Conservation (phyloP, 1,140 invertebrate species). For the Sitophilus oryzae region DNA sequence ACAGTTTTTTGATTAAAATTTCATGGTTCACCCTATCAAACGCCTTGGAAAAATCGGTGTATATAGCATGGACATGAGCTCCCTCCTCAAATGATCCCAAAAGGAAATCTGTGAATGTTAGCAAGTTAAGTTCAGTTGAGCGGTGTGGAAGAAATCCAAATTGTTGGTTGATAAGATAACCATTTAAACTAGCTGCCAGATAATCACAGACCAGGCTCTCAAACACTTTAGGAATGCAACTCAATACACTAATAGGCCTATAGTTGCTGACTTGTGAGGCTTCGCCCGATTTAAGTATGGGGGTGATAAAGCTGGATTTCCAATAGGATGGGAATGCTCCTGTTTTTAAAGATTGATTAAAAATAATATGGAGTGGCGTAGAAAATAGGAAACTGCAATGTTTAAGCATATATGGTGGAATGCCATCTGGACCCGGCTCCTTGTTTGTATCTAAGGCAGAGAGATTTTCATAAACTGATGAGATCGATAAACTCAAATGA, state of each 20-base stretch:
- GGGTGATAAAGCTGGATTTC: neutral
- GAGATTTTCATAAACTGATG: neutral
- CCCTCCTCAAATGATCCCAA: too few relatives aligned
- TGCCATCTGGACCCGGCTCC: constrained; percentile 10
- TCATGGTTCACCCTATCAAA: too few relatives aligned
- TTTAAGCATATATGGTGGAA: constrained; percentile 6
- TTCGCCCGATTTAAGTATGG: neutral
- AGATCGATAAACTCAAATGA: constrained; percentile 2
- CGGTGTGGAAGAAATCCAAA: too few relatives aligned
- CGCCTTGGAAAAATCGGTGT: too few relatives aligned
- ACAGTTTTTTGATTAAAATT: too few relatives aligned
- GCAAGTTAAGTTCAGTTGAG: too few relatives aligned
- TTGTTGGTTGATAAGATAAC: too few relatives aligned
- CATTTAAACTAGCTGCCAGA: too few relatives aligned
- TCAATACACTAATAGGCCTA: constrained; percentile 1
- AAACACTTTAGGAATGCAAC: neutral
- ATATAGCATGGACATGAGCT: too few relatives aligned
- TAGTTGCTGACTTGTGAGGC: neutral
- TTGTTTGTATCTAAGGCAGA: constrained; percentile 7
- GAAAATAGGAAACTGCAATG: neutral
- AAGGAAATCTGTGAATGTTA: too few relatives aligned
- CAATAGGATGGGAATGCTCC: constrained; percentile 5
- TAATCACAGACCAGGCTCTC: neutral
- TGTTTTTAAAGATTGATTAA: constrained; percentile 5
- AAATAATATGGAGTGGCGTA: constrained; percentile 5